Evolutionary conservation across 1,140 invertebrate genomes (phyloP).

Genomic region (Heliconius congener): DNA sequence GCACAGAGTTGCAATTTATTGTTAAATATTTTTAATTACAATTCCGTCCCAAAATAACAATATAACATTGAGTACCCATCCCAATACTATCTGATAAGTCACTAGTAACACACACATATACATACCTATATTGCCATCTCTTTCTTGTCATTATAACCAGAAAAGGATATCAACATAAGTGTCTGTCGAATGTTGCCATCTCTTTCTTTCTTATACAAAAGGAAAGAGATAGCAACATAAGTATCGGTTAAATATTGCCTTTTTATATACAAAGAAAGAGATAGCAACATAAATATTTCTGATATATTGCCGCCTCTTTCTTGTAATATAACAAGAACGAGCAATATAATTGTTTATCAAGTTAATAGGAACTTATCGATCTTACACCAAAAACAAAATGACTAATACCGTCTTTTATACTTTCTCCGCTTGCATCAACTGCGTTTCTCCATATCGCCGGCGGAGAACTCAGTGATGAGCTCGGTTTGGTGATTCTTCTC

Average conservation of each 20-base stretch:
- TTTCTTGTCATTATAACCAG: not conserved
- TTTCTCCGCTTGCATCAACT: conserved; percentile 45
- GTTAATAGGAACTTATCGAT: conserved; percentile 10
- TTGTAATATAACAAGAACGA: not conserved
- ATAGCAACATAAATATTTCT: not conserved
- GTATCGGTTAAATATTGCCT: not conserved
- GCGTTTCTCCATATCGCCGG: conserved; percentile 43
- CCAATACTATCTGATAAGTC: conserved; percentile 9
- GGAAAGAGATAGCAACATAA: not conserved
- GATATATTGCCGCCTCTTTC: not conserved
- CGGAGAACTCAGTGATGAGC: conserved; percentile 16
- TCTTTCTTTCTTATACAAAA: not conserved
- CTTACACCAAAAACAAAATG: not conserved
- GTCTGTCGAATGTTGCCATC: not conserved
- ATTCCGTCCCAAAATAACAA: not conserved
- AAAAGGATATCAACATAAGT: not conserved
- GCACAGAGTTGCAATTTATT: not conserved
- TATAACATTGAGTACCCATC: not conserved
- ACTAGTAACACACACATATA: not conserved
- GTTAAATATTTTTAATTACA: not conserved
- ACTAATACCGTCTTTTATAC: conserved; percentile 8
- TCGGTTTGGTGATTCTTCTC: conserved; percentile 18
- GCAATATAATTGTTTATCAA: not conserved
- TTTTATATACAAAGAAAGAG: not conserved
- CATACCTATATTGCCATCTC: not conserved